Evolutionary conservation across 2,797 vertebrate genomes (phyloP).

Genomic region (Saxicola maurus): DNA sequence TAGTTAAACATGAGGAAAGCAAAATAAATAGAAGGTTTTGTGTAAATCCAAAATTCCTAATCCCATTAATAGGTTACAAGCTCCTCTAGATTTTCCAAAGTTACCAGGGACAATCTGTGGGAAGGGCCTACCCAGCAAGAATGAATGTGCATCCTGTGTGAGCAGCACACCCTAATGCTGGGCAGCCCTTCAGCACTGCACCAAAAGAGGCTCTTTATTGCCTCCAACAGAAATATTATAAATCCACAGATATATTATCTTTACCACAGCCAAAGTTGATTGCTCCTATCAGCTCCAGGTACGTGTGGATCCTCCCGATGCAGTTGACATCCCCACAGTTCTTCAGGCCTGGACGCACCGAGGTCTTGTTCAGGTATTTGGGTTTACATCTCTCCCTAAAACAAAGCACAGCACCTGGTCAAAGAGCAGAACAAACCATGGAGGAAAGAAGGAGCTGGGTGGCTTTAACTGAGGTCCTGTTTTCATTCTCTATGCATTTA

Average conservation of each 20-base stretch:
- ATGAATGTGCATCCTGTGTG: accelerated
- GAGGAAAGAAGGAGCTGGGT: background rate
- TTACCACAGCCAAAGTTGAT: conserved; percentile 97
- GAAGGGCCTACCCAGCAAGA: background rate
- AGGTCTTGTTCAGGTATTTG: conserved; percentile 96
- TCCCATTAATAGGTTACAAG: background rate
- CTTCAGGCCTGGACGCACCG: conserved; percentile 93
- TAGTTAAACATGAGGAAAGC: accelerated
- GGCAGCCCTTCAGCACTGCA: background rate
- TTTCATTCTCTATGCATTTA: background rate
- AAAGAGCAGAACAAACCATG: background rate
- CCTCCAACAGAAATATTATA: background rate
- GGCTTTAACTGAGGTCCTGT: background rate
- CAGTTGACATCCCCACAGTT: conserved; percentile 98
- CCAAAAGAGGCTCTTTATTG: accelerated
- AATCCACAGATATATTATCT: background rate
- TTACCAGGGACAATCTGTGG: background rate
- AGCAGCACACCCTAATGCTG: background rate
- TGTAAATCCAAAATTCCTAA: background rate
- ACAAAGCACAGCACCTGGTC: conserved; percentile 5
- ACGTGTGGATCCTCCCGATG: conserved; percentile 95
- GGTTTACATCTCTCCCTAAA: conserved; percentile 89
- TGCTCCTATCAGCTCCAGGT: conserved; percentile 93
- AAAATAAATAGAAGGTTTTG: background rate
- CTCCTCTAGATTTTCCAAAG: background rate